A percentile compares a stretch with the other conserved stretches of the same genome.
Evolutionary conservation across 2,113 vertebrate genomes (phyloP).

Genomic region (Vicugna pacos): DNA sequence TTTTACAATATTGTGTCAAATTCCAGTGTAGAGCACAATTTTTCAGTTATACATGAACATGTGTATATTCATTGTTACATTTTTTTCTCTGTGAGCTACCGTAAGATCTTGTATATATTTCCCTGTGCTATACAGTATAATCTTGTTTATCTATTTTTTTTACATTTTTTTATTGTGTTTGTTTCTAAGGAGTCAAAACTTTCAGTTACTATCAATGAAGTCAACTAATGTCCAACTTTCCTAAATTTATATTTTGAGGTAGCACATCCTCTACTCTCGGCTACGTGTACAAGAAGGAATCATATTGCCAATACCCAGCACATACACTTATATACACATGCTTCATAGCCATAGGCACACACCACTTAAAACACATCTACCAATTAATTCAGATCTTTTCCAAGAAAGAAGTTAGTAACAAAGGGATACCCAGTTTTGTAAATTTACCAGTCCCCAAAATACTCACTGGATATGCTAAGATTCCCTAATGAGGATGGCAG

Average conservation of each 20-base stretch:
- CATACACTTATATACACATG: not conserved
- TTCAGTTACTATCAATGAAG: not conserved
- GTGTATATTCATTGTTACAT: no score
- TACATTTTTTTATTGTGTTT: not conserved
- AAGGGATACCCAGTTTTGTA: not conserved
- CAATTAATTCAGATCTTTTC: not conserved
- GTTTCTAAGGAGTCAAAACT: not conserved
- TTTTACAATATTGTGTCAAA: no score
- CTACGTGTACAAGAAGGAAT: not conserved
- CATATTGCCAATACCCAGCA: rapidly evolving
- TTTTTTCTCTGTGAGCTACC: no score
- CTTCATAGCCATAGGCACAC: not conserved
- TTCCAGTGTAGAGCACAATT: no score
- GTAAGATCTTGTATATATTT: no score
- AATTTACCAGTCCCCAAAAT: conserved; percentile 28
- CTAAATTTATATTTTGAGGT: not conserved
- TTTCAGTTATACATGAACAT: no score
- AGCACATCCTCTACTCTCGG: not conserved
- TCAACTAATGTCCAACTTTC: not conserved
- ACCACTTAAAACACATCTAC: not conserved
- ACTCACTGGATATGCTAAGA: conserved; percentile 39
- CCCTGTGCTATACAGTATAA: no score
- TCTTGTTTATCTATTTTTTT: no score
- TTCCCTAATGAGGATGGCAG: conserved; percentile 71
- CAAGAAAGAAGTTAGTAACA: conserved; percentile 20